Evolutionary conservation across 2,113 vertebrate species (phyloP), one percentile per base, ranked within the genome.

Genomic region (Colinus virginianus): DNA sequence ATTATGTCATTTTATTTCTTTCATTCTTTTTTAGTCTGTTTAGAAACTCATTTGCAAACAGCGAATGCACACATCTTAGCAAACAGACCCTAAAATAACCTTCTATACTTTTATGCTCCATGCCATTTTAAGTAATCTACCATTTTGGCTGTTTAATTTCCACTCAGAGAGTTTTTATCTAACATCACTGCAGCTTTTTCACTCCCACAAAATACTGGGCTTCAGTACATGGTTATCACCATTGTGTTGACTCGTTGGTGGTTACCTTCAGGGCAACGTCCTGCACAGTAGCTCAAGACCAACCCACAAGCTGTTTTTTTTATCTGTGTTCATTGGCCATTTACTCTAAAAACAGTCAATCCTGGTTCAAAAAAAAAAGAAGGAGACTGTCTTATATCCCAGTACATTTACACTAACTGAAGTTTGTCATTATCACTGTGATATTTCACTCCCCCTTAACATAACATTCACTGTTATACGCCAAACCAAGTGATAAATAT

Each of bases 161-260:
- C 38, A 83, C 88, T 85, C 25, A 42, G 48, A 85, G 19, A 40
- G 38, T 67, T 82, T 82, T 91, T 78, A 43, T 49, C 20, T 36
- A 74, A 61, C 6, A 91, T 7, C 22, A 74, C 30, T 48, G 32
- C 42, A 21, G 20, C 23, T 63, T 53, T 76, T 30, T 63, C 51
- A 67, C 1, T 7, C 32, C 46, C 86, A 59, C 43, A 76, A 30
- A 75, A 76, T 20, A 20, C 2, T 81, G 45, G 87, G 51, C n/a
- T 62, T 62, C 8, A 22, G n/a, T 49, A 83, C 17, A 14, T 4
- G 38, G 32, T 4, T 4, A 72, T 15, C 0, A 0, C 76, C 78
- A 18, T 48, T 45, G 28, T 16, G 13, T 3, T 55, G n/a, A 42
- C 38, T 75, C n/a, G 58, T 61, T 46, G 25, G 30, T 18, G 59